A percentile compares a stretch with the other conserved stretches of the same genome.
Evolutionary conservation across 2,888 invertebrate genomes (phyloP).

Genomic region (Antitype chi): DNA sequence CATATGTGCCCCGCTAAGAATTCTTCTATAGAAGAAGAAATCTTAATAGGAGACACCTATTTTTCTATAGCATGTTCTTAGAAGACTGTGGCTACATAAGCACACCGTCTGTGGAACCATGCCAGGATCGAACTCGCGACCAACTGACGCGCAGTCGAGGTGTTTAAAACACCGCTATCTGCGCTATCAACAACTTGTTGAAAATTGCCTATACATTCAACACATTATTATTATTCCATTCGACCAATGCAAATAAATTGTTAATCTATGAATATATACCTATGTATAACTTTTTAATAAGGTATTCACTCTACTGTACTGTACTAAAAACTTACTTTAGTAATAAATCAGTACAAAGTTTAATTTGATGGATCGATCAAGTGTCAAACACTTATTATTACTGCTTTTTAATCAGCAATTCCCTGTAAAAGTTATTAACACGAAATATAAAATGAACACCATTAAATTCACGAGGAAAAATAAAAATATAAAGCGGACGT

Average conservation of each 20-base stretch:
- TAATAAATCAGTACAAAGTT: constrained; percentile 34
- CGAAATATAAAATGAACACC: constrained; percentile 53
- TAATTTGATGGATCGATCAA: constrained; percentile 35
- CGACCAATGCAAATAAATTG: constrained; percentile 15
- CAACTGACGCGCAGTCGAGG: constrained; percentile 7
- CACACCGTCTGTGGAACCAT: constrained; percentile 86
- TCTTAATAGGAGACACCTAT: constrained; percentile 71
- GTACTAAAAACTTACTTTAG: constrained; percentile 37
- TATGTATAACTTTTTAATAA: constrained; percentile 39
- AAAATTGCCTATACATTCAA: constrained; percentile 50
- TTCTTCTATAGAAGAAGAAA: constrained; percentile 71
- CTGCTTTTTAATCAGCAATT: constrained; percentile 54
- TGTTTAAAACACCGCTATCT: constrained; percentile 36
- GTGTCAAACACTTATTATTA: constrained; percentile 50
- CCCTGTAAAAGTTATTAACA: constrained; percentile 51
- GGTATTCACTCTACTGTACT: constrained; percentile 14
- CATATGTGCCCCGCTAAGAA: constrained; percentile 61
- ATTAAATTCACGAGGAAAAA: constrained; percentile 60
- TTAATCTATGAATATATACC: constrained; percentile 34
- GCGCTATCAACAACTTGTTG: constrained; percentile 7
- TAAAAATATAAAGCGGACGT: constrained; percentile 52
- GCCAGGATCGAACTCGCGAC: constrained; percentile 79
- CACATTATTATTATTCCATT: constrained; percentile 29
- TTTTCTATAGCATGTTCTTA: constrained; percentile 86
- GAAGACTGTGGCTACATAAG: constrained; percentile 81